Base-by-base conservation (phyloP, 2,797 vertebrate genomes). In the Rhinatrema bivittatum region DNA sequence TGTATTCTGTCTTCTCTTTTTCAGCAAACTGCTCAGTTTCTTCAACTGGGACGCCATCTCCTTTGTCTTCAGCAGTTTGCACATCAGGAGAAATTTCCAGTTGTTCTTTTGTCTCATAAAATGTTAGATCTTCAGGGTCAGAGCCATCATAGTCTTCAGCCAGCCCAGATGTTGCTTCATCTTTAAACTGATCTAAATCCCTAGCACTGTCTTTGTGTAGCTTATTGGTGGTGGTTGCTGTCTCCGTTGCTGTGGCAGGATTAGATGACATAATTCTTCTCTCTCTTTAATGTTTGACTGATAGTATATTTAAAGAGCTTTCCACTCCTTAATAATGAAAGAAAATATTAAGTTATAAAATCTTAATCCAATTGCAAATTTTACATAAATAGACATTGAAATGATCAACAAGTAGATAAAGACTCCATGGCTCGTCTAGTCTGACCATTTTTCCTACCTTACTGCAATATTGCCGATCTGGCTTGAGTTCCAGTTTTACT, bases 1-100 rank as follows among this genome's bases (percentile, higher is more conserved):
- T 62, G 42, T 52, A 49, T 3, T 20, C 32, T 42, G 4, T 39
- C 20, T 45, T 46, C 11, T 20, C 43, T 3, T 7, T 16, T 41
- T 67, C n/a, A 1, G 24, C 53, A 5, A 8, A 56, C 13, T n/a
- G 0, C 22, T 32, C 20, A 7, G 45, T 16, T 30, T 64, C 49
- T 4, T 70, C 59, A 0, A 17, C 35, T 8, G 9, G 35, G 14
- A 44, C 37, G 12, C 24, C 42, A 20, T 76, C 71, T 32, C 46
- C 68, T 53, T 44, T 56, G 29, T 35, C 21, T 30, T 22, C 25
- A 23, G 62, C 23, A 3, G 25, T 12, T 21, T 5, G 47, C 49
- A 84, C 87, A 58, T 87, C 84, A 0, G 76, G 44, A 27, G 91
- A 89, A 55, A 81, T 73, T 34, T 72, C 80, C 52, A 89, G 65